Conservation (phyloP, 2,888 invertebrate genomes). For the Harmothoe impar region DNA sequence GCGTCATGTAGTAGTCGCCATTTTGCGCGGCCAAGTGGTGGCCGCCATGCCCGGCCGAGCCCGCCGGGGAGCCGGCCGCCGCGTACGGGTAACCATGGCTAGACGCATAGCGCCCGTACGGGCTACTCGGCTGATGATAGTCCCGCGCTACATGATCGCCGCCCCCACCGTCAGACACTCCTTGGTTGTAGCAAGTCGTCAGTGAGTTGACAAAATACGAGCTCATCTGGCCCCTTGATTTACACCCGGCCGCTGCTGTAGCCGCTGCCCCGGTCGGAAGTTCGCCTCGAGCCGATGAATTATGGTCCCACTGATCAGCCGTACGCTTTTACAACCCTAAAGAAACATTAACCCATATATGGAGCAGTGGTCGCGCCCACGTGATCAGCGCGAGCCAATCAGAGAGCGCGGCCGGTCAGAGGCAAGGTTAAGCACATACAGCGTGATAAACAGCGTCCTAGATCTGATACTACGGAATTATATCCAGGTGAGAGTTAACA, state of each 20-base stretch:
- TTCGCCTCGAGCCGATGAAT: slow-evolving; percentile 65
- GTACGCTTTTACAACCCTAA: slow-evolving; percentile 70
- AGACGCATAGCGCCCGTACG: slow-evolving; percentile 51
- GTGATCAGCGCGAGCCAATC: slow-evolving; percentile 66
- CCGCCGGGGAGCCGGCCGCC: slow-evolving; percentile 40
- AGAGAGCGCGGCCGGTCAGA: slow-evolving; percentile 42
- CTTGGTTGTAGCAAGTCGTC: slow-evolving; percentile 67
- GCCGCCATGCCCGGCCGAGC: slow-evolving; percentile 10
- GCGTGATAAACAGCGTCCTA: slow-evolving; percentile 33
- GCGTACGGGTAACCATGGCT: slow-evolving; percentile 63
- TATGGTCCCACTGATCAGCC: slow-evolving; percentile 65
- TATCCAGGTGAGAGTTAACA: background rate
- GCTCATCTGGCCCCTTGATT: slow-evolving; percentile 65
- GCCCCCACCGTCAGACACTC: slow-evolving; percentile 65
- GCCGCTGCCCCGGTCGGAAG: slow-evolving; percentile 16
- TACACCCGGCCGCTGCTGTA: slow-evolving; percentile 9
- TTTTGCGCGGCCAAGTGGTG: slow-evolving; percentile 38
- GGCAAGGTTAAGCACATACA: slow-evolving; percentile 60
- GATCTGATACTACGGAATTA: background rate
- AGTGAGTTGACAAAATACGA: slow-evolving; percentile 70
- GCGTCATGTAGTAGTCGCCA: slow-evolving; percentile 67
- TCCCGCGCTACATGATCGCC: slow-evolving; percentile 58
- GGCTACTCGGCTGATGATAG: slow-evolving; percentile 64
- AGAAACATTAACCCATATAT: slow-evolving; percentile 71
- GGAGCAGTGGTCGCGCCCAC: slow-evolving; percentile 65